Evolutionary conservation across 2,797 vertebrate species (phyloP).

Genomic region (Coilia nasus): DNA sequence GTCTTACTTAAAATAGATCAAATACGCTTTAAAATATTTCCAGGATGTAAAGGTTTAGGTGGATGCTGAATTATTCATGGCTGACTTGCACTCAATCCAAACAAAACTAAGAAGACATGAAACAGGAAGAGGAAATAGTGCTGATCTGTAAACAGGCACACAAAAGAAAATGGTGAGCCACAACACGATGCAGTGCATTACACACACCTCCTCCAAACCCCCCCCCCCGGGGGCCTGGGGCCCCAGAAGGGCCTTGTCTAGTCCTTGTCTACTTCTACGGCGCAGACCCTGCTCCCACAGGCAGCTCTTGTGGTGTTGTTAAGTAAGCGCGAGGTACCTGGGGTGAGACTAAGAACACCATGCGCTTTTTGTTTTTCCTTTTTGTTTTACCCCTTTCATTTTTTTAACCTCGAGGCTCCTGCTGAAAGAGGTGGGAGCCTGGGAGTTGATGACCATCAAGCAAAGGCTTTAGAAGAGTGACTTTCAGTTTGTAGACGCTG

Average conservation of each 20-base stretch:
- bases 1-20: slow-evolving; percentile 43
- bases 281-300: not conserved
- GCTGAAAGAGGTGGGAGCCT: not conserved
- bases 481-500: slow-evolving; percentile 34
- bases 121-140: not conserved
- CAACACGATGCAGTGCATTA: not conserved
- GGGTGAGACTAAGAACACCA: not conserved
- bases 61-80: slow-evolving; percentile 46
- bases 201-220: not conserved
- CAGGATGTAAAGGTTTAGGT: slow-evolving; percentile 31
- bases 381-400: not conserved
- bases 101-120: slow-evolving; percentile 38
- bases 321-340: not conserved
- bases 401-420: not conserved
- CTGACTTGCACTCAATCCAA: slow-evolving; percentile 36
- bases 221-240: no score
- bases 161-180: not conserved
- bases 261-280: not conserved
- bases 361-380: not conserved
- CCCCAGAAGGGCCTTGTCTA: not conserved
- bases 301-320: not conserved
- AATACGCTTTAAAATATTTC: slow-evolving; percentile 20
- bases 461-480: slow-evolving; percentile 34
- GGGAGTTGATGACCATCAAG: slow-evolving; percentile 3
- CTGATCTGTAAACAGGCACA: not conserved